Base-by-base conservation (phyloP, 2,888 invertebrate genomes). In the Nomada hirtipes region DNA sequence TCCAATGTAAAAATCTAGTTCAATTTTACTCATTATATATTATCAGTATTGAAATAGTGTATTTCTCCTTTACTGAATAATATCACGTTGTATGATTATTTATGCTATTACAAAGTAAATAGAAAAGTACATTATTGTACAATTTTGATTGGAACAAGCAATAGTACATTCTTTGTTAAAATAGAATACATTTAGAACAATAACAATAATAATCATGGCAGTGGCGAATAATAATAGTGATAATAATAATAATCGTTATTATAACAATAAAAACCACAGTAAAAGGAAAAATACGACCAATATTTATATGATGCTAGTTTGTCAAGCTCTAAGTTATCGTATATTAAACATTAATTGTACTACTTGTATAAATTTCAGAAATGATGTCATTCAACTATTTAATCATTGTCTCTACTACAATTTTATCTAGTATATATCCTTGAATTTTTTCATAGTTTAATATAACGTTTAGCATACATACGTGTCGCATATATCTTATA, bases 1-100 rank as follows among this genome's bases (percentile, higher is more conserved):
- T 79, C 81, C 50, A 67, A 76, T 86, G 81, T 80, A 83, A 78
- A 76, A 76, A 78, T 78, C 77, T 85, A 82, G 82, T 75, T 59
- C 52, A 71, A 72, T 82, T 76, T 86, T 82, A 84, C 76, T 79
- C 64, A 59, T 75, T 78, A 79, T 84, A 86, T 57, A 26, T 60
- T 80, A 72, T 42, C 59, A 52, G 64, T 75, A 75, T 76, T 75
- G 47, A 59, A 60, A 55, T 76, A 67, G 65, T 59, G 44, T 60
- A 61, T 61, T 85, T n/a, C 57, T 70, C 77, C 86, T 84, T 86
- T 76, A 71, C 74, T 57, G 71, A 59, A 60, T 65, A 76, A 78
- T 71, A 76, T 77, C 74, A 83, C 20, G 67, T 29, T 15, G 55
- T 59, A 75, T 11, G 20, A 65, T 71, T 71, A 79, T 63, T 69